Base-by-base conservation (phyloP, 2,797 vertebrate species). In the Anolis apletophallus region DNA sequence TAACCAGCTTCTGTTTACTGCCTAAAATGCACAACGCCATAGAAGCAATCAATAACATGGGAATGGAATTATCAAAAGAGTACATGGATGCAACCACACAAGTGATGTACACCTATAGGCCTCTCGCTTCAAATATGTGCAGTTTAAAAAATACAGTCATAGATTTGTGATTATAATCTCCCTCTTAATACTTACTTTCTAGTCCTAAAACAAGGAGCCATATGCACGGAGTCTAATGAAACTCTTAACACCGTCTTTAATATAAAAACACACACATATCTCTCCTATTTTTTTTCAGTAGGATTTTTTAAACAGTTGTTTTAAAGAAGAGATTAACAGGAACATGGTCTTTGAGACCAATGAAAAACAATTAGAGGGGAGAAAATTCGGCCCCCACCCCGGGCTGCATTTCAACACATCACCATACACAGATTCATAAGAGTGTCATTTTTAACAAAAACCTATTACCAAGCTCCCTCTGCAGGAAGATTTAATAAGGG, bases 381-480 rank as follows among this genome's bases (percentile, higher is more conserved):
- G 73, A 54, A 81, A 88, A 61, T 26, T 72, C 59, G 7, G 13
- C 57, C 77, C 91, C 61, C 19, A 52, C 52, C 19, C 19, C 19
- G 29, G 83, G 46, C 46, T 46, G 46, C 81, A 61, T 85, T 77
- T 5, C 55, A 8, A 54, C 57, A 46, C 75, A 83, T 64, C 75
- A 80, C 54, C 8, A 85, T 92, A 80, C 68, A 81, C 91, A 72
- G 84, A 88, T 67, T 89, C 76, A 74, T 34, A 80, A 67, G 81
- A 72, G 85, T 90, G 87, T 86, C 88, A 88, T 89, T 91, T 91
- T 89, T 93, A 87, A 88, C 87, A 69, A 87, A 89, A 82, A 82
- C 61, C 32, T 85, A 81, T 91, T 83, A 75, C 85, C 32, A 81
- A 16, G 59, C 77, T 77, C 73, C 89, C 73, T 89, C 0, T 0